phyloP scores from a whole-genome alignment of 1,140 invertebrate species.

The Portunus trituberculatus region DNA sequence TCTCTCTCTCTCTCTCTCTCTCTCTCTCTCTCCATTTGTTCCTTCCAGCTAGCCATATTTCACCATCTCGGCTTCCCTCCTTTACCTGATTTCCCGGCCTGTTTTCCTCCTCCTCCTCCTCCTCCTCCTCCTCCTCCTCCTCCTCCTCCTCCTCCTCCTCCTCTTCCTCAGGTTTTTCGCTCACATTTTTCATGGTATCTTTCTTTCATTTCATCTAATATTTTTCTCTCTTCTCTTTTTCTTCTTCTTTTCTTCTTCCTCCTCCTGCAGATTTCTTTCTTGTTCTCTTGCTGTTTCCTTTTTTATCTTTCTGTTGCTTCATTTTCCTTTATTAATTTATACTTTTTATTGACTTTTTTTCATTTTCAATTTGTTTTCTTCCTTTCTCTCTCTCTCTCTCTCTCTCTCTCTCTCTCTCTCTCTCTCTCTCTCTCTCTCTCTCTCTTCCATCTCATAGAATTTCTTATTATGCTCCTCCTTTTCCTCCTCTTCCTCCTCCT shows the following conservation, averaged over 20 bases:
- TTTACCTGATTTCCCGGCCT: neutral
- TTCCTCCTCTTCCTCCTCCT: neutral
- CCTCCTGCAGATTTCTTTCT: too few species aligned
- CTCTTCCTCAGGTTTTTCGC: too few species aligned
- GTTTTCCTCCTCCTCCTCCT: neutral
- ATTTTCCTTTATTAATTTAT: neutral
- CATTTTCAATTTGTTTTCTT: too few species aligned
- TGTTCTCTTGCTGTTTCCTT: neutral
- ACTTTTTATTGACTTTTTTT: neutral
- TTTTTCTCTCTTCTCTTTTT: neutral
- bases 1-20: constrained; percentile 29
- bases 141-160: too few species aligned
- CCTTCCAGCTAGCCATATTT: neutral
- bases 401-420: too few species aligned
- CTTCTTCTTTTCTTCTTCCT: too few species aligned
- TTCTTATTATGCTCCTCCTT: neutral
- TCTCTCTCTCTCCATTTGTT: constrained; percentile 42
- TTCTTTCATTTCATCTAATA: neutral
- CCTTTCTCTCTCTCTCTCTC: too few species aligned
- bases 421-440: too few species aligned
- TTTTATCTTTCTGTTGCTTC: neutral
- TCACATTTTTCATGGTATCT: neutral
- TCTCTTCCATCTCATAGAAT: neutral
- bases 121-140: constrained; percentile 31
- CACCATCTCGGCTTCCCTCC: neutral